These are phyloP conservation scores for Euspilapteryx auroguttella DNA, from an alignment of 2,888 invertebrate species.

Conservation along the genomic window DNA sequence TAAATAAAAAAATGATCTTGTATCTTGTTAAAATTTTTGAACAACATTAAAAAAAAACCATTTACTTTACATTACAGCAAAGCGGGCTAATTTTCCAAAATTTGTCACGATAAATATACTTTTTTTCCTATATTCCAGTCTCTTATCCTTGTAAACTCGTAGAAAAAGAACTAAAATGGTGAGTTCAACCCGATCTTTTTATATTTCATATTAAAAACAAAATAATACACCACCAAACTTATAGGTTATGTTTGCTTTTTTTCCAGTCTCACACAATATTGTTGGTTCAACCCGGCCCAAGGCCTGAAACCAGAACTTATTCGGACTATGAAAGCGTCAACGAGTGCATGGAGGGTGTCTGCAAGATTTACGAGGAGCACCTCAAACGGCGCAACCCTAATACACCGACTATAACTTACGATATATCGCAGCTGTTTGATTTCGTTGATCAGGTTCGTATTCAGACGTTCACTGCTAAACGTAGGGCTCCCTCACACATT, in stretches of 20 bases:
- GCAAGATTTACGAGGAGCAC: conserved; percentile 99
- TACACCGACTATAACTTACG: conserved; percentile 96
- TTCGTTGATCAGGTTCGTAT: conserved; percentile 87
- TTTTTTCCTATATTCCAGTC: no score
- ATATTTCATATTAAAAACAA: no score
- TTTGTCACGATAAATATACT: no score
- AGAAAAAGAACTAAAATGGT: no score
- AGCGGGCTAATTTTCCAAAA: no score
- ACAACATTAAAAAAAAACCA: no score
- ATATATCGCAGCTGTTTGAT: conserved; percentile 96
- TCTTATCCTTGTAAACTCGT: no score
- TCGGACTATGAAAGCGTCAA: conserved; percentile 98
- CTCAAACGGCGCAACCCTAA: conserved; percentile 93
- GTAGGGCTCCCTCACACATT: no score
- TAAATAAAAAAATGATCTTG: no score
- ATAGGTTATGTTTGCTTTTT: conserved; percentile 26
- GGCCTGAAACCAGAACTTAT: conserved; percentile 96
- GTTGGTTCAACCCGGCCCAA: conserved; percentile 88
- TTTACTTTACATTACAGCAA: no score
- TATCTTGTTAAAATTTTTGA: no score
- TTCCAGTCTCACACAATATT: conserved; percentile 95
- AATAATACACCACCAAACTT: conserved; percentile 22
- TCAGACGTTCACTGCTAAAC: no score
- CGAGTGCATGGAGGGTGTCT: conserved; percentile 98
- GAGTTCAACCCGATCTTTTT: conserved; percentile 10